These are phyloP conservation scores for Dryobotodes eremita DNA, from an alignment of 2,888 invertebrate genomes.

Conservation along the genomic window DNA sequence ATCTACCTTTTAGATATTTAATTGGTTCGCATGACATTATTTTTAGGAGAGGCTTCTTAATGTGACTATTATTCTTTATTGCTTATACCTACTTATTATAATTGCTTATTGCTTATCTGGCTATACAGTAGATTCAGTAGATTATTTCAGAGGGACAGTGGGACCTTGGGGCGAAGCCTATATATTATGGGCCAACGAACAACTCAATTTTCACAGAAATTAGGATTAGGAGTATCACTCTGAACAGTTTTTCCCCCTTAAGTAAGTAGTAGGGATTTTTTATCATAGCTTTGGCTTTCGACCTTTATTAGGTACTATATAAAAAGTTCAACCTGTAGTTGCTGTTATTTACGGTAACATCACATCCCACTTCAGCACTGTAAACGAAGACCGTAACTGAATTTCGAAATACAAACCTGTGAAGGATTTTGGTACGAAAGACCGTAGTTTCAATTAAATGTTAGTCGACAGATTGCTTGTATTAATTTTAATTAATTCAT, in stretches of 20 bases:
- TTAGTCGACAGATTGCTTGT: neutral
- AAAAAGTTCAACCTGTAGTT: neutral
- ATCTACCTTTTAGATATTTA: conserved; percentile 61
- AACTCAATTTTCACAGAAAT: neutral
- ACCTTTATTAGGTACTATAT: neutral
- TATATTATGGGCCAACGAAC: neutral
- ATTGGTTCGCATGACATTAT: conserved; percentile 64
- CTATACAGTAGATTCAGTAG: conserved; percentile 1
- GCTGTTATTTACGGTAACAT: neutral
- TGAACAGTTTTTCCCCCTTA: neutral
- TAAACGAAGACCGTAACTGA: neutral
- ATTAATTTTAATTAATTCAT: conserved; percentile 1
- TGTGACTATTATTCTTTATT: conserved; percentile 36
- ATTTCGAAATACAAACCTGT: neutral
- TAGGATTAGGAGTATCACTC: neutral
- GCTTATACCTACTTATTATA: neutral
- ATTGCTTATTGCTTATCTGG: neutral
- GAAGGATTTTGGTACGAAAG: neutral
- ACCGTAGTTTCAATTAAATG: neutral
- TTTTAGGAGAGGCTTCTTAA: conserved; percentile 42
- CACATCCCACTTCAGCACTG: neutral
- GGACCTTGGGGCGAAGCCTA: neutral
- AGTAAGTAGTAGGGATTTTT: conserved; percentile 11
- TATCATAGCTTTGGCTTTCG: neutral
- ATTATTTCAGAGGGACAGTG: conserved; percentile 6